Conservation (phyloP, 2,113 vertebrate species). For the Chlamydotis undulata region DNA sequence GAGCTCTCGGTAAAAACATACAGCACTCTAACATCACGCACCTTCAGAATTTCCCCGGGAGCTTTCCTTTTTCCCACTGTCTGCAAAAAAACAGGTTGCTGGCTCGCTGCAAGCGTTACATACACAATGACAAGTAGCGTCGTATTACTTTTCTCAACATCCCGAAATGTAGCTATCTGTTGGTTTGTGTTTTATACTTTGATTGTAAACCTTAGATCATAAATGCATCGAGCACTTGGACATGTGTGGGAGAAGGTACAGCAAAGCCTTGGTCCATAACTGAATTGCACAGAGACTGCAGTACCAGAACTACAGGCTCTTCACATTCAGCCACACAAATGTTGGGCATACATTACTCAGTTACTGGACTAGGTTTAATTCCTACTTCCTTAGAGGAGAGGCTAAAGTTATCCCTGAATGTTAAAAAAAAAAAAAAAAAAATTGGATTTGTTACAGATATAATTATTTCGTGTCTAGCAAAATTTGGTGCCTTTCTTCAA, state of each 20-base stretch:
- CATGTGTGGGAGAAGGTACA: neutral
- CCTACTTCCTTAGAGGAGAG: neutral
- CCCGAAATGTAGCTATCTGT: neutral
- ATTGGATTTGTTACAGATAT: neutral
- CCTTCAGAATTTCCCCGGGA: neutral
- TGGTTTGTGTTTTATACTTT: neutral
- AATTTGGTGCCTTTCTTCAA: neutral
- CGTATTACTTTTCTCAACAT: neutral
- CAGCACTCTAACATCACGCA: neutral
- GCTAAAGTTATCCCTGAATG: neutral
- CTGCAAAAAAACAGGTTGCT: neutral
- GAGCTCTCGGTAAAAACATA: neutral
- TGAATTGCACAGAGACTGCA: neutral
- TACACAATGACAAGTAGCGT: neutral
- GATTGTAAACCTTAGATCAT: neutral
- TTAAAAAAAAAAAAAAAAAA: neutral
- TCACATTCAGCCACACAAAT: neutral
- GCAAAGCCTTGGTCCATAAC: neutral
- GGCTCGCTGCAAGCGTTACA: neutral
- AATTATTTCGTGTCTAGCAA: neutral
- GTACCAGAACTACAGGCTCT: neutral
- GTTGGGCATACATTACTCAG: neutral
- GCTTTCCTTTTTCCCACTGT: neutral
- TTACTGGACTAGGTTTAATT: neutral
- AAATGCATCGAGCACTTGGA: neutral